A percentile compares a stretch with the other conserved stretches of the same genome.
Evolutionary conservation across 2,797 vertebrate species (phyloP).

Genomic region (Lophotriccus pileatus): DNA sequence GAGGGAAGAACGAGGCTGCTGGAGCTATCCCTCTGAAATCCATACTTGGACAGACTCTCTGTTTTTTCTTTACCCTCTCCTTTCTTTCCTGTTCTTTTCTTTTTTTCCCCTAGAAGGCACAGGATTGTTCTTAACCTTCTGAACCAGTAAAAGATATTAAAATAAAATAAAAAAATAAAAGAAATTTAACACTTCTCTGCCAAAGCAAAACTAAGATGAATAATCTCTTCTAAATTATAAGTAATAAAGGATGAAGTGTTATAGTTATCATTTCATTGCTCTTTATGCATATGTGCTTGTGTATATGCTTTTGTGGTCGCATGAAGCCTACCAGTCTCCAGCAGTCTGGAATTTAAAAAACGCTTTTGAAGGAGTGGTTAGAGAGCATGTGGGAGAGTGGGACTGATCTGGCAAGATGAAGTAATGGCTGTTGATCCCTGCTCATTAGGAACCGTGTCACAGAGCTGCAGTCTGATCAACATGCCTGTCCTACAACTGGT

Average conservation of each 20-base stretch:
- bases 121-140: conserved; percentile 3
- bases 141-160: background rate
- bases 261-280: background rate
- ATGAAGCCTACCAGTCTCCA: background rate
- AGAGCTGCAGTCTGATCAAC: conserved; percentile 13
- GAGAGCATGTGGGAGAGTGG: background rate
- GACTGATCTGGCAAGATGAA: conserved; percentile 16
- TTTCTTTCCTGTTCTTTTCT: background rate
- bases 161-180: background rate
- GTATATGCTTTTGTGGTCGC: background rate
- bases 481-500: background rate
- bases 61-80: background rate
- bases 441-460: conserved; percentile 9
- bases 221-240: background rate
- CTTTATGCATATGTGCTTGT: background rate
- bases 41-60: background rate
- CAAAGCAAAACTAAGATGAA: conserved; percentile 28
- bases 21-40: conserved; percentile 30
- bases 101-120: background rate
- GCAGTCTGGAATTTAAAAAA: conserved; percentile 12
- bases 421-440: background rate
- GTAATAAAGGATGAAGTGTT: background rate
- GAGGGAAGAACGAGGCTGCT: conserved; percentile 9
- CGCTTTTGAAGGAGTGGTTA: background rate
- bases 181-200: background rate